phyloP scores from a whole-genome alignment of 2,113 vertebrate species.

The Suncus etruscus region DNA sequence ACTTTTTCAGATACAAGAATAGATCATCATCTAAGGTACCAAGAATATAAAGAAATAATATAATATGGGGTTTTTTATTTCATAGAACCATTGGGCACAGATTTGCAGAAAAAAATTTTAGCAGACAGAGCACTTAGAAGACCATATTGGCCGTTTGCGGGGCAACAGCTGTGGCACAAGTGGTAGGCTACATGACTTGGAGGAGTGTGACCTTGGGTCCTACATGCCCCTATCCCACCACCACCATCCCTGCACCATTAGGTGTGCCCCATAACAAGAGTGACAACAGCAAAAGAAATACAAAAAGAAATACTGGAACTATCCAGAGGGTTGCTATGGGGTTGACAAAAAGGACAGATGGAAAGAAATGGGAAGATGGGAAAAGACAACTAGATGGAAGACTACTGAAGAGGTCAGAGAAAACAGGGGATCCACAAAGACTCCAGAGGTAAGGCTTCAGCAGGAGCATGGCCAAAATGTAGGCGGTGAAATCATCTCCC shows the following conservation, averaged over 20 bases:
- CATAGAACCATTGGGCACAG: background rate
- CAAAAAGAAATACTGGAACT: background rate
- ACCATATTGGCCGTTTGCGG: background rate
- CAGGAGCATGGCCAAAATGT: accelerated
- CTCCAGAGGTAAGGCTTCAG: background rate
- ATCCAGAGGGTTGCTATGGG: background rate
- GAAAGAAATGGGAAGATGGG: background rate
- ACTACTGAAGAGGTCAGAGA: background rate
- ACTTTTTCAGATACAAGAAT: background rate
- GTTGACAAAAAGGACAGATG: background rate
- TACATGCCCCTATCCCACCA: no score
- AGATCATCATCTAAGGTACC: background rate
- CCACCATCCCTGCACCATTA: no score
- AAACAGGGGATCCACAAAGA: background rate
- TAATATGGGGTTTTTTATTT: background rate
- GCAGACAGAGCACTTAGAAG: background rate
- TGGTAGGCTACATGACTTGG: no score
- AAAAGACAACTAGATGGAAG: background rate
- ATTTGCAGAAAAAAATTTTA: background rate
- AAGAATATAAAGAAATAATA: background rate
- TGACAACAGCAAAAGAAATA: no score
- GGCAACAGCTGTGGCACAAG: background rate
- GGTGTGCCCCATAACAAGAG: no score
- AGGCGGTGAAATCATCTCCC: background rate
- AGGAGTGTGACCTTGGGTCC: no score